Base-by-base conservation (phyloP, 2,888 invertebrate genomes). In the Gymnoscelis rufifasciata region DNA sequence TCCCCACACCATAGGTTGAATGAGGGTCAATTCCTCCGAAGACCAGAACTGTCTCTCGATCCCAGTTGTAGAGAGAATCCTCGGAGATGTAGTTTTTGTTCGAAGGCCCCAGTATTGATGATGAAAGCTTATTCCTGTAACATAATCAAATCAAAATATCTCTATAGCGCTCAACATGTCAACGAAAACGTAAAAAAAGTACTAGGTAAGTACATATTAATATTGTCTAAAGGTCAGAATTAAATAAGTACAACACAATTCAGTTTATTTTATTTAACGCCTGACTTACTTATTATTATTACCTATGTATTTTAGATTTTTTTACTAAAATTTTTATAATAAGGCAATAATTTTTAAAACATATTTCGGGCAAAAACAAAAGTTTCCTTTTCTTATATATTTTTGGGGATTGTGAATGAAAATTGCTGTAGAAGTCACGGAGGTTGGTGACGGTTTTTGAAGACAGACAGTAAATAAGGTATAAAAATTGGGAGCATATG, bases 11-110 rank as follows among this genome's bases (percentile, higher is more conserved):
- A 55, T 90, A 91, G 2, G 87, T 70, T 8, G 79, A 81, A 59
- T 92, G 91, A 3, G 92, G 92, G 71, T 93, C 92, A 14, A 91
- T 89, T 2, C 93, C 93, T 3, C 93, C 93, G 61, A 93, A 92
- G 10, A 93, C 89, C 7, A 93, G 71, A 3, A 93, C 89, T 0
- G 91, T 89, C 63, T 92, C 92, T 23, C 89, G 77, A 39, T 91
- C 90, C 64, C 86, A 81, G 56, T 89, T 88, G 62, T 90, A 91
- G 1, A 91, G 71, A 0, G 91, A 91, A 0, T 83, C 83, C 19
- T 89, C 88, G 0, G 74, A 56, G 6, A 83, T 76, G 60, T 89
- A 90, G 57, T 83, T 83, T 58, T 87, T 88, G 40, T 86, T 86
- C 0, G 83, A 74, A 0, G 88, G 87, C 0, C 88, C 88, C 8